Conservation (phyloP, 1,140 invertebrate genomes). For the Limonius californicus region DNA sequence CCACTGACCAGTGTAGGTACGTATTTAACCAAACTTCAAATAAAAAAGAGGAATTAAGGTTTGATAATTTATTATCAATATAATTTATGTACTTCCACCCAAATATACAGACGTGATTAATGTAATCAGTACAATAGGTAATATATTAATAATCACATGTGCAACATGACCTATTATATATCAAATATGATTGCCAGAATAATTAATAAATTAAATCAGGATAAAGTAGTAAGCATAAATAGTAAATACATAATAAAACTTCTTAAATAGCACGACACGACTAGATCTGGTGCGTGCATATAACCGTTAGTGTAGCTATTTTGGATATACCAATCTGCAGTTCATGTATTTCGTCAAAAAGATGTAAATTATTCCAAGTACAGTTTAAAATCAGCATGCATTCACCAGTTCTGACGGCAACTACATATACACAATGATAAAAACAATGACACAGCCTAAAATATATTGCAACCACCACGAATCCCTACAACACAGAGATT, state of each 20-base stretch:
- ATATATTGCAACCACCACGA: slow-evolving; percentile 1
- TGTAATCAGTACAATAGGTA: slow-evolving; percentile 46
- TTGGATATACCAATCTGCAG: too few relatives aligned
- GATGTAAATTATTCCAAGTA: too few relatives aligned
- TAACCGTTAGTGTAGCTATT: not conserved
- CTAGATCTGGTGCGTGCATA: slow-evolving; percentile 7
- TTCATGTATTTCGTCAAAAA: too few relatives aligned
- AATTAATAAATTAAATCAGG: slow-evolving; percentile 25
- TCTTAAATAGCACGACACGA: not conserved
- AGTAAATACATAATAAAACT: too few relatives aligned
- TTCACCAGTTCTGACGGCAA: not conserved
- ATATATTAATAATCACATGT: slow-evolving; percentile 45
- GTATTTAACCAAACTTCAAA: not conserved
- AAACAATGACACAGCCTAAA: slow-evolving; percentile 13
- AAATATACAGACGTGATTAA: slow-evolving; percentile 49
- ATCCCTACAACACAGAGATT: too few relatives aligned
- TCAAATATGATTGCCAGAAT: slow-evolving; percentile 39
- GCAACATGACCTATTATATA: slow-evolving; percentile 43
- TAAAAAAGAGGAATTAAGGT: too few relatives aligned
- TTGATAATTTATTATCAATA: slow-evolving; percentile 37
- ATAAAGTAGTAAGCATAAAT: slow-evolving; percentile 15
- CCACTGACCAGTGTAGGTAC: too few relatives aligned
- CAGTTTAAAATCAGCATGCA: too few relatives aligned
- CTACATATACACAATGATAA: slow-evolving; percentile 1
- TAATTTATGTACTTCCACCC: slow-evolving; percentile 44